Percentiles rank a stretch among this genome's conserved stretches.
Evolutionary conservation across 2,113 vertebrate genomes (phyloP).

Genomic region (Psilopsiagon aymara): DNA sequence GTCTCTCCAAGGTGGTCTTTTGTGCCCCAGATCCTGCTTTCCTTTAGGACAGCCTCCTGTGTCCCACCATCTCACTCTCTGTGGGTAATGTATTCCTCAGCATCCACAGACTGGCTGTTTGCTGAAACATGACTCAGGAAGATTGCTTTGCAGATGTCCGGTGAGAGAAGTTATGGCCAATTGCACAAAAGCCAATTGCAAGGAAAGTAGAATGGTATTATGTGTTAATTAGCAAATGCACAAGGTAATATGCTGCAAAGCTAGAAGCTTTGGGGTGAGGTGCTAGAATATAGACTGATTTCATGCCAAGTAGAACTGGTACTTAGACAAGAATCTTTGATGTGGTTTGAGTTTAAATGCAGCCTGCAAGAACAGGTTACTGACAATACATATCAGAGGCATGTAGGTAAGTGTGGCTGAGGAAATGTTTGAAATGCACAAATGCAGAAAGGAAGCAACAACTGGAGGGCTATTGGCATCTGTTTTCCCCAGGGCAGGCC

Average conservation of each 20-base stretch:
- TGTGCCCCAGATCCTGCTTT: background rate
- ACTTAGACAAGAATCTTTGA: background rate
- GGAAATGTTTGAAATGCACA: background rate
- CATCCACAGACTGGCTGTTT: background rate
- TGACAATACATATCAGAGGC: background rate
- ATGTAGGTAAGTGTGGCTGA: background rate
- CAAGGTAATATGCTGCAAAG: background rate
- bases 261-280: background rate
- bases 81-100: background rate
- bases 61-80: background rate
- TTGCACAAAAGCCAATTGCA: background rate
- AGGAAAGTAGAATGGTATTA: background rate
- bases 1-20: background rate
- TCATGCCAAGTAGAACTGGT: background rate
- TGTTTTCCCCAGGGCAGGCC: background rate
- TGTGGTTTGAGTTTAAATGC: background rate
- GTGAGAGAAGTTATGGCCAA: background rate
- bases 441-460: background rate
- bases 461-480: background rate
- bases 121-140: background rate
- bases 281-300: background rate
- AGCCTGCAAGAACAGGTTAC: background rate
- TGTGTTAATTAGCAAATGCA: background rate
- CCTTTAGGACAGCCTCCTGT: fast-evolving
- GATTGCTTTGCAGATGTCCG: background rate